phyloP scores from a whole-genome alignment of 2,113 vertebrate species.

The Rostratula benghalensis region DNA sequence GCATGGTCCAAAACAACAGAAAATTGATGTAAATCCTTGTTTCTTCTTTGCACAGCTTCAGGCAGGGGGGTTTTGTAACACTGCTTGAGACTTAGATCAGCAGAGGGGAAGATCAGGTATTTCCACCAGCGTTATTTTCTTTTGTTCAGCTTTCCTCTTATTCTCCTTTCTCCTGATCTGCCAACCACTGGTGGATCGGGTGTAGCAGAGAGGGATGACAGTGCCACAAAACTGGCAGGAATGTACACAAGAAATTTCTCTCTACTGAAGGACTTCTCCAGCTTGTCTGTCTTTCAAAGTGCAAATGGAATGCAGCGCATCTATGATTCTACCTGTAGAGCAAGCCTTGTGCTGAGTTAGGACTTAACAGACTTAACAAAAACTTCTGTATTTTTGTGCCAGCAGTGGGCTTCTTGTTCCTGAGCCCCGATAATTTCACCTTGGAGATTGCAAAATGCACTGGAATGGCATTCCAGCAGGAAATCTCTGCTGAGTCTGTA shows the following conservation, averaged over 20 bases:
- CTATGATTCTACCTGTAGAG: not conserved
- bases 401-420: not conserved
- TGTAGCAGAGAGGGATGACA: not conserved
- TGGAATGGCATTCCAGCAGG: not conserved
- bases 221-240: not conserved
- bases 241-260: rapidly evolving
- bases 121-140: not conserved
- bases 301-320: not conserved
- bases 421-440: not conserved
- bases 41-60: not conserved
- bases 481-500: not conserved
- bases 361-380: not conserved
- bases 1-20: not conserved
- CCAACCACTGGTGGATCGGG: rapidly evolving
- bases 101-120: not conserved
- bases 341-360: not conserved
- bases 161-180: not conserved
- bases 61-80: not conserved
- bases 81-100: not conserved
- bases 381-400: not conserved
- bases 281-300: not conserved
- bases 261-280: not conserved
- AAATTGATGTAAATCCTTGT: not conserved
- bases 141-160: not conserved
- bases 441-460: not conserved